Conservation (phyloP, 2,113 vertebrate genomes). For the Nycticorax nycticorax region DNA sequence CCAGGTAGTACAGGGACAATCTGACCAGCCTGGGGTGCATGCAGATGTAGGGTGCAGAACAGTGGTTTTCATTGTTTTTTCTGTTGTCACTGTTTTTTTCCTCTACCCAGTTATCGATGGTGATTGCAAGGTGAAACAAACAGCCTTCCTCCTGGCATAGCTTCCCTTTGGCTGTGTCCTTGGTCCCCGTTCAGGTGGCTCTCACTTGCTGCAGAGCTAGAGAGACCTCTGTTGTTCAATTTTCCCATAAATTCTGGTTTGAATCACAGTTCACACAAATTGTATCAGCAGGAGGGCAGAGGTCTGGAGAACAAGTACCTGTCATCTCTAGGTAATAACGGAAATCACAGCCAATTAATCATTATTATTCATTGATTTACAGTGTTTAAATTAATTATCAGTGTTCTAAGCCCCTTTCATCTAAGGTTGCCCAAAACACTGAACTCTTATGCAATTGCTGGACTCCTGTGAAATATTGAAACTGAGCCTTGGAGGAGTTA, state of each 20-base stretch:
- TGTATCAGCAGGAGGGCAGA: background rate
- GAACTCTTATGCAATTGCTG: background rate
- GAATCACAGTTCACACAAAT: background rate
- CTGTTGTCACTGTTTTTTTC: background rate
- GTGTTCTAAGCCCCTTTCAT: background rate
- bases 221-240: background rate
- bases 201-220: background rate
- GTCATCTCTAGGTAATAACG: background rate
- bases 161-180: background rate
- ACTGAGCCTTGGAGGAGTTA: background rate
- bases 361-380: background rate
- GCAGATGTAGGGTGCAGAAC: background rate
- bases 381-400: background rate
- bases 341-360: background rate
- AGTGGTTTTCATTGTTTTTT: background rate
- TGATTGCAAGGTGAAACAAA: background rate
- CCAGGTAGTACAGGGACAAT: background rate
- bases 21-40: background rate
- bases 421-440: background rate
- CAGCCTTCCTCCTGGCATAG: background rate
- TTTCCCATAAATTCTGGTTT: background rate
- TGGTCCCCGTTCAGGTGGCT: rapidly evolving
- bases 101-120: background rate
- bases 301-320: background rate
- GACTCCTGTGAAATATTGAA: background rate